Conservation (phyloP, 2,797 vertebrate species). For the Champsocephalus esox region DNA sequence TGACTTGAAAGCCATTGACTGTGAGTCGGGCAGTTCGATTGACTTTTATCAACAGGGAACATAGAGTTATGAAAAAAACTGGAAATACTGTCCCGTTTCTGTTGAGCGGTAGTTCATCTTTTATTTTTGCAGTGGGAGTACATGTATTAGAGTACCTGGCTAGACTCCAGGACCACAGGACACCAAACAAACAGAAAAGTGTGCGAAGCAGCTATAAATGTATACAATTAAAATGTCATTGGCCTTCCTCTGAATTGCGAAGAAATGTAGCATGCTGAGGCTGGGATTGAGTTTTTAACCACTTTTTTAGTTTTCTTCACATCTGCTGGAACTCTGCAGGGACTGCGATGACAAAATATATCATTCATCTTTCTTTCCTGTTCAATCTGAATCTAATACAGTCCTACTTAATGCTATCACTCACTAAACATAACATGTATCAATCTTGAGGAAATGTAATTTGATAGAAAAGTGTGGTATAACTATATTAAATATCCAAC, state of each 20-base stretch:
- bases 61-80: neutral
- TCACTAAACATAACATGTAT: constrained; percentile 7
- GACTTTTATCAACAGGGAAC: neutral
- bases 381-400: constrained; percentile 4
- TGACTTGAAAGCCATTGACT: constrained; percentile 7
- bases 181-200: neutral
- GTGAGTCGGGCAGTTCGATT: neutral
- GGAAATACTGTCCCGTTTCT: neutral
- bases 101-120: neutral
- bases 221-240: constrained; percentile 8
- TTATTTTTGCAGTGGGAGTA: neutral
- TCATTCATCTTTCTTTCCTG: constrained; percentile 16
- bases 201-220: neutral
- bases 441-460: neutral
- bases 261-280: constrained; percentile 8
- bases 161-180: neutral
- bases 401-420: neutral
- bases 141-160: neutral
- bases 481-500: neutral
- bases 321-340: constrained; percentile 13
- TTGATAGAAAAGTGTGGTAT: neutral
- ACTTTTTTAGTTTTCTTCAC: constrained; percentile 17
- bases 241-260: constrained; percentile 19
- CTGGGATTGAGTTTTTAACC: constrained; percentile 26
- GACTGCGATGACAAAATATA: neutral